A percentile compares a stretch with the other conserved stretches of the same genome.
phyloP scores from a whole-genome alignment of 2,113 vertebrate genomes.

The Triplophysa tibetana region DNA sequence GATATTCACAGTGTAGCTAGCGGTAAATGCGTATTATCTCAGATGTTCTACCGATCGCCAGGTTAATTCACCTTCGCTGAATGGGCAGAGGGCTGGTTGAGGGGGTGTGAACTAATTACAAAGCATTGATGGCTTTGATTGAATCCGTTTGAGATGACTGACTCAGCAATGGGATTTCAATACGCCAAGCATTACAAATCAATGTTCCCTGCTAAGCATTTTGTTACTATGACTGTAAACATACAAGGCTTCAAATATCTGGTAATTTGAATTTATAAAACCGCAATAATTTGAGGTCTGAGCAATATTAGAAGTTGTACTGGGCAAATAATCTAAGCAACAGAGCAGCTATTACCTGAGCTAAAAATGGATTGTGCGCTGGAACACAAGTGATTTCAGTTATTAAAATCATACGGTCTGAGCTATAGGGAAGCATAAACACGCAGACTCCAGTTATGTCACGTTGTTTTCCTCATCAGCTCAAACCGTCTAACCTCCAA shows the following conservation, averaged over 20 bases:
- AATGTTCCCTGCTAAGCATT: constrained; percentile 47
- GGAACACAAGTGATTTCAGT: not conserved
- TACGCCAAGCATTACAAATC: constrained; percentile 37
- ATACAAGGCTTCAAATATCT: not conserved
- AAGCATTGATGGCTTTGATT: constrained; percentile 49
- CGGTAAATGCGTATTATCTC: constrained; percentile 37
- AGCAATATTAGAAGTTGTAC: not conserved
- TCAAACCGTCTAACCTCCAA: constrained; percentile 1
- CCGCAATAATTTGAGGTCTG: not conserved
- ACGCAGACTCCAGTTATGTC: not conserved
- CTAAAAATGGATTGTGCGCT: constrained; percentile 2
- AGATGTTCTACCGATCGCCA: constrained; percentile 28
- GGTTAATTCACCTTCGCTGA: constrained; percentile 48
- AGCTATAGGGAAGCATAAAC: constrained; percentile 1
- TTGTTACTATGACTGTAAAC: constrained; percentile 41
- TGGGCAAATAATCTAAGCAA: not conserved
- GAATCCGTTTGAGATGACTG: constrained; percentile 50
- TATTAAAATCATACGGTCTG: not conserved
- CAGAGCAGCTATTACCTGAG: constrained; percentile 1
- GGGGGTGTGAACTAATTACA: constrained; percentile 52
- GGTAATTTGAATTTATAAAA: not conserved
- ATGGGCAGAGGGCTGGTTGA: constrained; percentile 21
- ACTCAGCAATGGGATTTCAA: constrained; percentile 47
- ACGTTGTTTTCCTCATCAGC: not conserved
- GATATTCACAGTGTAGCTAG: constrained; percentile 41